These are phyloP conservation scores for Hippopotamus amphibius DNA, from an alignment of 2,113 vertebrate genomes.

Conservation along the genomic window DNA sequence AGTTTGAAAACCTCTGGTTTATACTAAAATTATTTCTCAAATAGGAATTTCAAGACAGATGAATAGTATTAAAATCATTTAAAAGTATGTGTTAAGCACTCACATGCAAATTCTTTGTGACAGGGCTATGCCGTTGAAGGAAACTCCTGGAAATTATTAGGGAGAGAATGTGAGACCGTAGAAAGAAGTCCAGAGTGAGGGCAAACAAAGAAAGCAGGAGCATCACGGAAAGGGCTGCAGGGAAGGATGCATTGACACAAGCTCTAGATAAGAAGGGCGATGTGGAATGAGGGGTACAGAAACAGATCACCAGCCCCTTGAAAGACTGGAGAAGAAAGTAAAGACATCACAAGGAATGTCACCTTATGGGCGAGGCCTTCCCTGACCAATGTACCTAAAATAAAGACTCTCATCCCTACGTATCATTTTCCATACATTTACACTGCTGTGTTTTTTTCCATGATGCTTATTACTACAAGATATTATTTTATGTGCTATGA, in stretches of 20 bases:
- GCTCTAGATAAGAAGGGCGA: background rate
- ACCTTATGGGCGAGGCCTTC: background rate
- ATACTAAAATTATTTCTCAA: slow-evolving; percentile 49
- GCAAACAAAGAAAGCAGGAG: background rate
- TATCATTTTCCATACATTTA: too few species aligned
- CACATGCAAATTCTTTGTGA: slow-evolving; percentile 38
- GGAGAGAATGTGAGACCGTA: background rate
- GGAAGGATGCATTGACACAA: background rate
- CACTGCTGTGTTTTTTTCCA: background rate
- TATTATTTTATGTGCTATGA: background rate
- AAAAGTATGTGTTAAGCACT: background rate
- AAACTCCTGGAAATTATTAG: background rate
- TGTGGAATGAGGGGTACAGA: background rate
- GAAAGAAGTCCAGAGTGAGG: background rate
- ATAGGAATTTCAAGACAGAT: background rate
- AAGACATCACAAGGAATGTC: background rate
- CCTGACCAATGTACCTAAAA: background rate
- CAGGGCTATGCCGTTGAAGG: background rate
- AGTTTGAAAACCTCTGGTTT: slow-evolving; percentile 8
- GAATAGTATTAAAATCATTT: slow-evolving; percentile 27
- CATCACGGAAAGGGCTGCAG: background rate
- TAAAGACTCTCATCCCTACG: background rate
- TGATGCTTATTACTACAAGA: background rate
- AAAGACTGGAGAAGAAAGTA: slow-evolving; percentile 9
- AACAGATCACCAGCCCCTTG: background rate